These are phyloP conservation scores for Sebastes diploproa DNA, from an alignment of 2,797 vertebrate genomes.

Conservation along the genomic window DNA sequence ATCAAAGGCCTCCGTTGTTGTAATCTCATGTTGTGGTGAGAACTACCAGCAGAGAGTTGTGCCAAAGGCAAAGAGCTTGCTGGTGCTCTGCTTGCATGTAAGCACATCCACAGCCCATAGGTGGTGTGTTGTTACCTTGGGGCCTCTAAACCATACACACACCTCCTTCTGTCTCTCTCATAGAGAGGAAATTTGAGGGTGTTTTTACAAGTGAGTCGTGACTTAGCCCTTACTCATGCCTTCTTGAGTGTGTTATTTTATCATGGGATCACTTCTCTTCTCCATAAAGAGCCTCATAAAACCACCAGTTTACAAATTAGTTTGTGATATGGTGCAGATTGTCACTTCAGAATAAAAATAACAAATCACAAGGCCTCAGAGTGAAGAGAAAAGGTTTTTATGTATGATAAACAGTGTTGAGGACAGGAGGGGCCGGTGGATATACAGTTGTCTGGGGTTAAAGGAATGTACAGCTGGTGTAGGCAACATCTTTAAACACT, in stretches of 20 bases:
- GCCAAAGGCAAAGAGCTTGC: conserved; percentile 12
- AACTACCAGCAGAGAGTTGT: conserved; percentile 8
- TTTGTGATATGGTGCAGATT: neutral
- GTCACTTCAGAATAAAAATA: neutral
- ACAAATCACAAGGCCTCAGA: neutral
- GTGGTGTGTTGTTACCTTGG: conserved; percentile 31
- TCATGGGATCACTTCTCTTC: neutral
- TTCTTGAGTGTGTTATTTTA: conserved; percentile 11
- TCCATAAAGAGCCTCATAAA: neutral
- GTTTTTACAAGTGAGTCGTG: conserved; percentile 43
- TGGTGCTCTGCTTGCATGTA: conserved; percentile 61
- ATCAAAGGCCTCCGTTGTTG: neutral
- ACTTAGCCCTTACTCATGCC: neutral
- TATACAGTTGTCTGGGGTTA: conserved; percentile 34
- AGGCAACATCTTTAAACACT: conserved; percentile 73
- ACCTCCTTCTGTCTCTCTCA: conserved; percentile 6
- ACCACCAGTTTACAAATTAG: neutral
- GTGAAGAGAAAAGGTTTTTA: conserved; percentile 6
- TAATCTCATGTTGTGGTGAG: conserved; percentile 16
- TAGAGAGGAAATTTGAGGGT: conserved; percentile 19
- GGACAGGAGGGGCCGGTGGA: neutral
- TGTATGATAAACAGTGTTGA: conserved; percentile 14
- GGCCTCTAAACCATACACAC: conserved; percentile 18
- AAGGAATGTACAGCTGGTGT: conserved; percentile 67
- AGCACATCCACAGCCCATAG: conserved; percentile 56